Base-by-base conservation (phyloP, 1,140 invertebrate species). In the Drosophila tsacasi region DNA sequence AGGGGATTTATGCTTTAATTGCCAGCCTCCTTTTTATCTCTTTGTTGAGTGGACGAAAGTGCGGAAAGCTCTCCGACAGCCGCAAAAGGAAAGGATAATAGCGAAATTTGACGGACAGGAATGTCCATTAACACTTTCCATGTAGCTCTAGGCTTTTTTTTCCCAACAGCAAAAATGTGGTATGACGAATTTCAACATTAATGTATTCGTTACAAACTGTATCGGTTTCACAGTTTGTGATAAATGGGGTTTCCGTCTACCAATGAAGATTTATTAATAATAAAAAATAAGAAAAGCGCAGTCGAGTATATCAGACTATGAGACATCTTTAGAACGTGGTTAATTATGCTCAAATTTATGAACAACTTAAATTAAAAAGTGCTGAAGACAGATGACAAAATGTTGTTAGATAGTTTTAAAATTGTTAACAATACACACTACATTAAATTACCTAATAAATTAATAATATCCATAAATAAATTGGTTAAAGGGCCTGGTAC, bases 1-100 rank as follows among this genome's bases (percentile, higher is more conserved):
- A 58, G 59, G 54, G 69, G 71, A 82, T 79, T 73, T 87, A 79
- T 79, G 81, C 73, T 83, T 86, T 86, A 86, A 86, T 86, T 89
- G 67, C 77, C 54, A 76, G 37, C 61, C 65, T 81, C 66, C 52
- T 74, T 73, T 79, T 74, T 57, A 54, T 49, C 32, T 47, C 50
- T 39, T 35, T 40, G 13, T 17, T 60, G 67, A 60, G 69, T 59
- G 77, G 40, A 81, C 63, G 80, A 83, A 83, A 84, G 81, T 66
- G 68, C 49, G 61, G 60, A 76, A 46, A 81, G 65, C 44, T 39
- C 44, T 25, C 32, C 15, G 57, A 55, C 44, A 47, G 71, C 30
- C 52, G 64, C 46, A 19, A 84, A 81, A 76, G 79, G 82, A 83
- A 87, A 87, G 83, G 83, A 87, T 76, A 75, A 63, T 74, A 35